A percentile compares a stretch with the other conserved stretches of the same genome.
phyloP scores from a whole-genome alignment of 2,797 vertebrate species.

The Phataginus tetradactyla region DNA sequence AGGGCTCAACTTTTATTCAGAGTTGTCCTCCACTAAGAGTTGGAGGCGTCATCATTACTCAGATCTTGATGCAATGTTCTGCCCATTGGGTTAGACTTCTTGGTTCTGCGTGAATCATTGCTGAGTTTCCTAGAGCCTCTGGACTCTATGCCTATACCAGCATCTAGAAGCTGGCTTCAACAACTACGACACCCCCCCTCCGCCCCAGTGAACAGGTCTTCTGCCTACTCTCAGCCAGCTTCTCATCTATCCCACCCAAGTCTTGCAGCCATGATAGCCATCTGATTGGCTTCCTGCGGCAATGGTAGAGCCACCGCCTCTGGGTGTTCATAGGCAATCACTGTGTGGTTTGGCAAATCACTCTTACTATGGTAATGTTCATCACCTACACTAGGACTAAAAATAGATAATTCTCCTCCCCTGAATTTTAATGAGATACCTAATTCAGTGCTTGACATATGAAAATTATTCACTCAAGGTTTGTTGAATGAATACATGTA shows the following conservation, averaged over 20 bases:
- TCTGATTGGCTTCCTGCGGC: background rate
- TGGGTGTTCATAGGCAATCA: background rate
- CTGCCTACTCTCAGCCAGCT: background rate
- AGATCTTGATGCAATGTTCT: background rate
- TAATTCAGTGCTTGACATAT: background rate
- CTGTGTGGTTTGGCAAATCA: background rate
- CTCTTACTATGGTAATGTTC: background rate
- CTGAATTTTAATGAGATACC: background rate
- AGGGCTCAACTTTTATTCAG: constrained; percentile 1
- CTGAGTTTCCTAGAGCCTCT: background rate
- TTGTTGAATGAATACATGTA: background rate
- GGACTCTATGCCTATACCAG: background rate
- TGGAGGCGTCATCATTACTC: background rate
- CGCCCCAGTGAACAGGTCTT: background rate
- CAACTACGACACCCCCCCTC: background rate
- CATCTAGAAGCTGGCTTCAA: background rate
- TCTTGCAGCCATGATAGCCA: background rate
- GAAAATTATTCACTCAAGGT: background rate
- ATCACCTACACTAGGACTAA: background rate
- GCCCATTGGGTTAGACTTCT: background rate
- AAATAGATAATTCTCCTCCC: background rate
- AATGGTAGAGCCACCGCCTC: background rate
- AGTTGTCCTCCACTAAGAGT: background rate
- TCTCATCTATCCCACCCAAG: background rate
- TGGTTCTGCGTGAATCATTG: background rate